Base-by-base conservation (phyloP, 2,888 invertebrate species). In the Melinaea menophilus region DNA sequence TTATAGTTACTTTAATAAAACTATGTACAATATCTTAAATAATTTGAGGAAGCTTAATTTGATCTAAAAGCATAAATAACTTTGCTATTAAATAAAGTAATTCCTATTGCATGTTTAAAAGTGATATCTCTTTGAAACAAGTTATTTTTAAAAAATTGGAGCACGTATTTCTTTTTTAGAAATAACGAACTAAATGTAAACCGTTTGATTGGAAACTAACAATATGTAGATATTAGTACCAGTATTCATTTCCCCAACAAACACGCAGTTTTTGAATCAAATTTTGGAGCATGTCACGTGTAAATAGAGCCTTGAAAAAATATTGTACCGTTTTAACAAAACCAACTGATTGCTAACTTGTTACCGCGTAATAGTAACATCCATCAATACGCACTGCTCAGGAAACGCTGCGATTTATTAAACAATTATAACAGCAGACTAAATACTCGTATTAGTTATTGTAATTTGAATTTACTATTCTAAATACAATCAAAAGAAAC, bases 331-430 rank as follows among this genome's bases (percentile, higher is more conserved):
- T 45, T 55, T 54, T 46, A 64, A 5, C 41, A 64, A 64, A 63
- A 57, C 66, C 48, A 41, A 41, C 61, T 67, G 67, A 67, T 67
- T 67, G 65, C 59, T 59, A 56, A 59, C 67, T 65, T 67, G 65
- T 65, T 61, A 60, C 57, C 48, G 63, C 51, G 45, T 56, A 51
- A 63, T 63, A 48, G 45, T 3, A 51, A 51, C 51, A 31, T 51
- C 51, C 31, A 31, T 37, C 54, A 9, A 5, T 31, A 54, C 54
- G 54, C 59, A 59, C 41, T 46, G 55, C 37, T n/a, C n/a, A 4
- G 12, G n/a, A 11, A 4, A 55, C 55, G 55, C 4, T 33, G 12
- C 31, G 56, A 22, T 41, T 41, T 41, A 41, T 9, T 9, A 7
- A 9, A 9, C 9, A 9, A 9, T 41, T 41, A 3, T 41, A 22